Conservation (phyloP, 2,888 invertebrate species). For the Apodemia zela region DNA sequence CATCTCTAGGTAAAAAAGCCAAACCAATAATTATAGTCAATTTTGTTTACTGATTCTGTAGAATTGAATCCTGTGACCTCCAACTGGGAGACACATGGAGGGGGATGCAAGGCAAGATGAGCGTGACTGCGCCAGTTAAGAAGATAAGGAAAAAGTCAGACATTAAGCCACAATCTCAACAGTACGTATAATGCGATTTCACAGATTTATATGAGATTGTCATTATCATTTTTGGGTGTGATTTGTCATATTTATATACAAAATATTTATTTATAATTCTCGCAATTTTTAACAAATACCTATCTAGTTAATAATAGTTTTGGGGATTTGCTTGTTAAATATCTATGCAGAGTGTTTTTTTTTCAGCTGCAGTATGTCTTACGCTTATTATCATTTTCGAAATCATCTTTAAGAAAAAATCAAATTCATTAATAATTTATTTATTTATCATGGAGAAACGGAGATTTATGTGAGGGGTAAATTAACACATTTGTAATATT, state of each 20-base stretch:
- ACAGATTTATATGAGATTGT: conserved; percentile 44
- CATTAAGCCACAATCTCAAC: conserved; percentile 85
- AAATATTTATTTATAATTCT: conserved; percentile 17
- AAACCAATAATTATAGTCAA: conserved; percentile 53
- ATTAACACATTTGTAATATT: neutral
- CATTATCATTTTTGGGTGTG: conserved; percentile 22
- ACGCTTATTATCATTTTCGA: neutral
- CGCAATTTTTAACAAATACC: neutral
- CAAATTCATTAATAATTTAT: neutral
- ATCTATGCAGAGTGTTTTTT: conserved; percentile 8
- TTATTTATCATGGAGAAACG: neutral
- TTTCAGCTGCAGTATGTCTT: conserved; percentile 2
- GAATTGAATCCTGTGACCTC: conserved; percentile 95
- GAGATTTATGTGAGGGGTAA: neutral
- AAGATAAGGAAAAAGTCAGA: conserved; percentile 87
- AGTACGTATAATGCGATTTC: conserved; percentile 75
- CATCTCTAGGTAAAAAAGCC: neutral
- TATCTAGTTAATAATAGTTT: neutral
- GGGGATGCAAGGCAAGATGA: conserved; percentile 93
- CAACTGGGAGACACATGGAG: conserved; percentile 84
- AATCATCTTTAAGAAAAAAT: neutral
- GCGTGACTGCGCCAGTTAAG: conserved; percentile 84
- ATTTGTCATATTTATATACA: conserved; percentile 18
- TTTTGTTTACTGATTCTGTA: conserved; percentile 81
- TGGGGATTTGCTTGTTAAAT: conserved; percentile 13